A percentile compares a stretch with the other conserved stretches of the same genome.
Evolutionary conservation across 2,113 vertebrate species (phyloP).

Genomic region (Oncorhynchus keta): DNA sequence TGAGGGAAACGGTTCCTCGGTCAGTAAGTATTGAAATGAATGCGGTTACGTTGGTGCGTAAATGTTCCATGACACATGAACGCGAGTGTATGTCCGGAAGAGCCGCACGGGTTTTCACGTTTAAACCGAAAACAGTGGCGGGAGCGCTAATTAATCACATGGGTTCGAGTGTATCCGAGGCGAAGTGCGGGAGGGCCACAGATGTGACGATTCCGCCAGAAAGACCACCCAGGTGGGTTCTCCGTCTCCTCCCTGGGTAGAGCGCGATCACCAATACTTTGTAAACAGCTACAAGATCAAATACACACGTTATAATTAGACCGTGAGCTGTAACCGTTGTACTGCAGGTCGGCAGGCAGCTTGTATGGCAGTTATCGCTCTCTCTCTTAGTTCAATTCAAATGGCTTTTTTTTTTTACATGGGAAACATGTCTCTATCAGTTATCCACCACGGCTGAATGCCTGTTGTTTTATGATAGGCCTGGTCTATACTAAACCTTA

Average conservation of each 20-base stretch:
- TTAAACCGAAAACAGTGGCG: conserved; percentile 20
- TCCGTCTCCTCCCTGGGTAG: not conserved
- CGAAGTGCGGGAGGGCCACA: not conserved
- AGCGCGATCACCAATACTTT: not conserved
- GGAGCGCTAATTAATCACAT: conserved; percentile 41
- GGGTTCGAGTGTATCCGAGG: conserved; percentile 2
- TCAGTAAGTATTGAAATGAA: conserved; percentile 24
- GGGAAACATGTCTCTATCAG: too few relatives aligned
- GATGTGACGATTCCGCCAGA: conserved; percentile 20
- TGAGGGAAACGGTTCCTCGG: not conserved
- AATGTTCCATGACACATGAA: conserved; percentile 57
- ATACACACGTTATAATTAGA: not conserved
- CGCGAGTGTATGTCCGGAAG: conserved; percentile 43
- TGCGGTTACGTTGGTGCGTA: conserved; percentile 59
- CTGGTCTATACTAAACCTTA: too few relatives aligned
- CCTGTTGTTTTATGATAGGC: too few relatives aligned
- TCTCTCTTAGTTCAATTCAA: too few relatives aligned
- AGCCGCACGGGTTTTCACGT: conserved; percentile 12
- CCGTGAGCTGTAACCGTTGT: not conserved
- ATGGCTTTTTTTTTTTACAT: too few relatives aligned
- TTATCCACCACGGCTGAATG: too few relatives aligned
- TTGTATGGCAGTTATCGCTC: not conserved
- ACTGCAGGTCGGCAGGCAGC: not conserved
- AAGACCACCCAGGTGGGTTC: conserved; percentile 40
- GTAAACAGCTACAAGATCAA: not conserved